Evolutionary conservation across 1,140 invertebrate species (phyloP).

Genomic region (Drosophila quadrilineata): DNA sequence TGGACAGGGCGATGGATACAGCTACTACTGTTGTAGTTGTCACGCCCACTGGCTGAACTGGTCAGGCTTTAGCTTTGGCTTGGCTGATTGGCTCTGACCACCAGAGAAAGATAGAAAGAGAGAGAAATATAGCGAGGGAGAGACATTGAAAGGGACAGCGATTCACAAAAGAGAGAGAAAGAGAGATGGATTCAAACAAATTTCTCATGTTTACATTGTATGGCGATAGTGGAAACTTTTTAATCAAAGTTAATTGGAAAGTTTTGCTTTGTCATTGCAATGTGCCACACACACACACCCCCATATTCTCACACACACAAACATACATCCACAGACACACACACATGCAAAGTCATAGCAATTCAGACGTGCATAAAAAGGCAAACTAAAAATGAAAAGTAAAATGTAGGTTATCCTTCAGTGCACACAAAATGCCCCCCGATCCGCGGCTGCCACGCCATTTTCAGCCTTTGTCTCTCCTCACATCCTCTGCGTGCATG

Average conservation of each 20-base stretch:
- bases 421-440: conserved; percentile 64
- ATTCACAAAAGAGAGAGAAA: conserved; percentile 59
- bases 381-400: conserved; percentile 76
- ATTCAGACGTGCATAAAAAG: conserved; percentile 61
- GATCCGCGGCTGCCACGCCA: neutral
- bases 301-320: conserved; percentile 7
- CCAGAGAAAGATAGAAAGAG: neutral
- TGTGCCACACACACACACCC: conserved; percentile 43
- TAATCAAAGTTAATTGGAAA: conserved; percentile 79
- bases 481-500: neutral
- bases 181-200: conserved; percentile 70
- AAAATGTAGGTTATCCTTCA: conserved; percentile 78
- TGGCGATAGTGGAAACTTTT: conserved; percentile 77
- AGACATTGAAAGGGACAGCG: conserved; percentile 26
- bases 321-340: conserved; percentile 7
- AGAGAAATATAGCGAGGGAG: no score
- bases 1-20: neutral
- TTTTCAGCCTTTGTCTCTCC: neutral
- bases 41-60: conserved; percentile 1
- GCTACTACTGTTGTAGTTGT: neutral
- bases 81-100: conserved; percentile 26
- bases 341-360: neutral
- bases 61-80: neutral
- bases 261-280: conserved; percentile 77
- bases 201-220: conserved; percentile 79